A percentile compares a stretch with the other conserved stretches of the same genome.
Conservation (phyloP, 2,888 invertebrate genomes). For the Mechanitis messenoides region DNA sequence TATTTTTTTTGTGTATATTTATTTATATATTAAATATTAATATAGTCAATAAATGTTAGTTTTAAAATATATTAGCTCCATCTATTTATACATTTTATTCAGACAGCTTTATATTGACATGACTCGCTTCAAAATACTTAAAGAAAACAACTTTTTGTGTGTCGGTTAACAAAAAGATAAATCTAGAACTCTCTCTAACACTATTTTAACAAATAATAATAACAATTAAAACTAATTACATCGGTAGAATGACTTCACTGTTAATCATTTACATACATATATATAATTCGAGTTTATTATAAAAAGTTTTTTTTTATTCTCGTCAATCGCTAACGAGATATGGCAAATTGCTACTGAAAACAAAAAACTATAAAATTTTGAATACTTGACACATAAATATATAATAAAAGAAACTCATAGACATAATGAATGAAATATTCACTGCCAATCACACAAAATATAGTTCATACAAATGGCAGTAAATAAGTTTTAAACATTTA, state of each 20-base stretch:
- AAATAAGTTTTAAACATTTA: conserved; percentile 4
- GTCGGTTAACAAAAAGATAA: conserved; percentile 2
- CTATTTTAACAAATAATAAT: conserved; percentile 6
- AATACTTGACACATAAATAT: not conserved
- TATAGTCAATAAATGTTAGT: conserved; percentile 9
- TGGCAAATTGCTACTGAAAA: too few relatives aligned
- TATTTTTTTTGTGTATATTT: conserved; percentile 1
- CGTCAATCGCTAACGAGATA: not conserved
- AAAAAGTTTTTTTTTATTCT: not conserved
- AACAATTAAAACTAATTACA: conserved; percentile 4
- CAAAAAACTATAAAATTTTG: too few relatives aligned
- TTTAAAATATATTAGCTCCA: conserved; percentile 26
- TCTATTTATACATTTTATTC: conserved; percentile 21
- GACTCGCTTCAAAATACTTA: not conserved
- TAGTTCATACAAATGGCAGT: not conserved
- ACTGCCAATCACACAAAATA: not conserved
- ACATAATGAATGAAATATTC: not conserved
- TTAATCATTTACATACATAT: conserved; percentile 2
- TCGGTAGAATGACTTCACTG: not conserved
- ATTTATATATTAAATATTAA: conserved; percentile 11
- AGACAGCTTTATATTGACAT: not conserved
- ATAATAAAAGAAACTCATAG: not conserved
- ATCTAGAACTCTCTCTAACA: conserved; percentile 6
- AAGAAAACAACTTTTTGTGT: not conserved
- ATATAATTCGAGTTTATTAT: conserved; percentile 2